Evolutionary conservation across 2,888 invertebrate genomes (phyloP).

Genomic region (Pristionchus entomophagus): DNA sequence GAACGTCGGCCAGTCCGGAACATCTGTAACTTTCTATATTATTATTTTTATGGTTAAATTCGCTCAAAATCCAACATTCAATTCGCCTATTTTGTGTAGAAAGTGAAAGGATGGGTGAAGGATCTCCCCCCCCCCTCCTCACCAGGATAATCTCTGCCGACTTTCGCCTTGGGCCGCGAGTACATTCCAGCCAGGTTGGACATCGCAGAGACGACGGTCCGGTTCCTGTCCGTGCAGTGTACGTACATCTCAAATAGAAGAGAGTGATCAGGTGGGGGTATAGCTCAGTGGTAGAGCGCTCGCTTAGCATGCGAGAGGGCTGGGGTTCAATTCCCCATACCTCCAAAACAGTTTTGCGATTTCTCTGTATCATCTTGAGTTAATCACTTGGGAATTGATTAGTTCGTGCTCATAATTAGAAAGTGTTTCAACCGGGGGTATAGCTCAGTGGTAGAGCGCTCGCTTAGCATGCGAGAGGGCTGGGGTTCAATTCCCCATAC

Average conservation of each 20-base stretch:
- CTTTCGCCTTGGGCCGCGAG: constrained; percentile 10
- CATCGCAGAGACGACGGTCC: constrained; percentile 25
- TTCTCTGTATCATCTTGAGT: too few relatives aligned
- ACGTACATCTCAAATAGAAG: constrained; percentile 34
- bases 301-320: too few relatives aligned
- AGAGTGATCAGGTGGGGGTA: not conserved
- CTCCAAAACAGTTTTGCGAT: too few relatives aligned
- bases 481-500: too few relatives aligned
- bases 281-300: constrained; percentile 16
- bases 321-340: constrained; percentile 15
- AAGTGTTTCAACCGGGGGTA: too few relatives aligned
- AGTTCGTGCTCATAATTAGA: too few relatives aligned
- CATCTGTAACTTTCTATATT: not conserved
- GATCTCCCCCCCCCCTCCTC: not conserved
- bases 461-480: too few relatives aligned
- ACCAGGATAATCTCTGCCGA: constrained; percentile 34
- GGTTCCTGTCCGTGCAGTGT: constrained; percentile 37
- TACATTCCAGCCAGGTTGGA: constrained; percentile 37
- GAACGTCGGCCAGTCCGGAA: not conserved
- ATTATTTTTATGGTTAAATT: not conserved
- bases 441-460: too few relatives aligned
- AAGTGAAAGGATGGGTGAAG: not conserved
- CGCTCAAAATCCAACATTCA: not conserved
- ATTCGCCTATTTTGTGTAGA: not conserved
- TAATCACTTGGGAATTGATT: too few relatives aligned